A percentile compares a stretch with the other conserved stretches of the same genome.
These are phyloP conservation scores for Brenthis ino DNA, from an alignment of 2,888 invertebrate species.

Conservation along the genomic window DNA sequence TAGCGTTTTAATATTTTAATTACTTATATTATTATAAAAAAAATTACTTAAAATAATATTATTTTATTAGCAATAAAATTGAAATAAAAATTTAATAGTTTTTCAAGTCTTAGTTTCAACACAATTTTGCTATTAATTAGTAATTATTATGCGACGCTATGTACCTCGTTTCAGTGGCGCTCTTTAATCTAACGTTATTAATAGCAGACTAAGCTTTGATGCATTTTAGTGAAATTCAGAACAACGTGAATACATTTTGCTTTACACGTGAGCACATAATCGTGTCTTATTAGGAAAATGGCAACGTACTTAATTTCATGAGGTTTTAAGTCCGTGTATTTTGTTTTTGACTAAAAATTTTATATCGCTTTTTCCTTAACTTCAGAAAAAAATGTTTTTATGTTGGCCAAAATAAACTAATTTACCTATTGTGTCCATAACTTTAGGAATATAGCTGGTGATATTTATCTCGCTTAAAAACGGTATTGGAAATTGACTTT, in stretches of 20 bases:
- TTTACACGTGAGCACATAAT: slow-evolving; percentile 61
- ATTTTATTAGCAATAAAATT: not conserved
- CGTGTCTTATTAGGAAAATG: slow-evolving; percentile 64
- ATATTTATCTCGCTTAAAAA: too few relatives aligned
- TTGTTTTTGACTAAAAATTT: not conserved
- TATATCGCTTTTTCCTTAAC: not conserved
- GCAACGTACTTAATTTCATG: slow-evolving; percentile 59
- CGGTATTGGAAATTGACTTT: too few relatives aligned
- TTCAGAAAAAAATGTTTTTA: too few relatives aligned
- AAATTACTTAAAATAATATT: not conserved
- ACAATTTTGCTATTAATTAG: slow-evolving; percentile 37
- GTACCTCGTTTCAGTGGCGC: slow-evolving; percentile 40
- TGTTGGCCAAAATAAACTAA: too few relatives aligned
- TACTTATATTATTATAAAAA: not conserved
- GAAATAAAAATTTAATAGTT: slow-evolving; percentile 8
- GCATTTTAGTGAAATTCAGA: slow-evolving; percentile 64
- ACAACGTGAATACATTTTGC: slow-evolving; percentile 55
- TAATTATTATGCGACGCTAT: slow-evolving; percentile 39
- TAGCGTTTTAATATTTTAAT: too few relatives aligned
- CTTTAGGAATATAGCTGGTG: too few relatives aligned
- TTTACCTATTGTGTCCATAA: too few relatives aligned
- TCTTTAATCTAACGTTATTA: slow-evolving; percentile 53
- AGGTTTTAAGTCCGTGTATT: slow-evolving; percentile 28
- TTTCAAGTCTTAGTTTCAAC: slow-evolving; percentile 19
- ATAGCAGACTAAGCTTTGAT: slow-evolving; percentile 53